Evolutionary conservation across 1,140 invertebrate species (phyloP), one percentile per base, ranked within the genome.

Genomic region (Calycopis cecrops): DNA sequence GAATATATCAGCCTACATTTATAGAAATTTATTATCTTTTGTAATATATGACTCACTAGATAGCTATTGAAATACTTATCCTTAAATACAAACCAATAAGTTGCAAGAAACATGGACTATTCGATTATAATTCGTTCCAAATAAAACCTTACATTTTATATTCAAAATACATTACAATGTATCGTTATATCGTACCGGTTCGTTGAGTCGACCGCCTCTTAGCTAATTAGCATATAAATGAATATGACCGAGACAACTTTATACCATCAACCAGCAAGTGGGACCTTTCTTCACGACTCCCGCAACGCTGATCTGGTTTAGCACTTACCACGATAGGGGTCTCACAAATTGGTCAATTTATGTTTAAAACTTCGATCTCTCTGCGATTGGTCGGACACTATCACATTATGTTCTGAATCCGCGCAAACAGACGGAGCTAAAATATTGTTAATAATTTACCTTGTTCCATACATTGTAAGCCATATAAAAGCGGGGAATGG

Each of bases 141-240:
- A 44, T 44, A 16, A 17, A 16, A 9, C 17, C 40, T 9, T 16
- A 44, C 16, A 44, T 44, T 44, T 44, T 17, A 16, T 44, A 16
- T 44, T 44, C 14, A 9, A 44, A 44, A 17, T 44, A 9, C 40
- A 14, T 16, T 16, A 44, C 40, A 44, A 44, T 44, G 40, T 63
- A 37, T 54, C 16, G 17, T 9, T 35, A 47, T 74, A 79, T 76
- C 74, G 79, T 82, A 79, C 40, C 40, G 40, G 69, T 77, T 76
- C 64, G 21, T 70, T 57, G 57, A 69, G 63, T 62, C 56, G 48
- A 61, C 76, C 69, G 68, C 73, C 75, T 78, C 67, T 71, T 72
- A 59, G 28, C 60, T 60, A 68, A 87, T 87, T 87, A 87, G 74
- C 81, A 87, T 87, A 80, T 84, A 85, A 82, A 87, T 85, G 81